phyloP scores from a whole-genome alignment of 2,888 invertebrate species.

The Protophormia terraenovae region DNA sequence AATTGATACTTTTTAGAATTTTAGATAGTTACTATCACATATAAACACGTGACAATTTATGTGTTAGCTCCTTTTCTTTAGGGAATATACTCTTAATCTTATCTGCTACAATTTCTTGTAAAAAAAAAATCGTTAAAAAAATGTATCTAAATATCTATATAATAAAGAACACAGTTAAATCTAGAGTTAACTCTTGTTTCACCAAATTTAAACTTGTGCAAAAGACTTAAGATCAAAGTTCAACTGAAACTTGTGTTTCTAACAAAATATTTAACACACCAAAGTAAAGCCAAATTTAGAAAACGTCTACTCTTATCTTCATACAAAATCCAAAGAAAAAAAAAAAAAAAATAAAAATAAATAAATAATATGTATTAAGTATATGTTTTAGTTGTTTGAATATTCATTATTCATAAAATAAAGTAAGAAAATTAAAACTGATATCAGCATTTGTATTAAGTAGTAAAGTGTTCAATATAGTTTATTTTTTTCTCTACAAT shows the following conservation, averaged over 20 bases:
- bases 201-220: not conserved
- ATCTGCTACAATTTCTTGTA: too few species aligned
- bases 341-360: conserved; percentile 1
- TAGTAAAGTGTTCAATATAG: not conserved
- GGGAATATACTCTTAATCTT: too few species aligned
- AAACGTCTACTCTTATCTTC: conserved; percentile 26
- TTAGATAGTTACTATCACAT: too few species aligned
- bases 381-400: conserved; percentile 47
- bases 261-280: conserved; percentile 1
- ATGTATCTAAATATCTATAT: too few species aligned
- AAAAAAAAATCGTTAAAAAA: too few species aligned
- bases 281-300: not conserved
- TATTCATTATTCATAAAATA: conserved; percentile 59
- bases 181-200: not conserved
- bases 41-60: too few species aligned
- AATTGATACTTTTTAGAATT: too few species aligned
- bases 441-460: not conserved
- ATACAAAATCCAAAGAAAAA: conserved; percentile 1
- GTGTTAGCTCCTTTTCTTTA: too few species aligned
- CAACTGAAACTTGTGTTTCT: conserved; percentile 13
- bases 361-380: conserved; percentile 3
- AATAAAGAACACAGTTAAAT: not conserved
- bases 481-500: not conserved
- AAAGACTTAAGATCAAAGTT: conserved; percentile 35
- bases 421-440: not conserved